These are phyloP conservation scores for Volucella bombylans DNA, from an alignment of 2,888 invertebrate genomes.

Conservation along the genomic window DNA sequence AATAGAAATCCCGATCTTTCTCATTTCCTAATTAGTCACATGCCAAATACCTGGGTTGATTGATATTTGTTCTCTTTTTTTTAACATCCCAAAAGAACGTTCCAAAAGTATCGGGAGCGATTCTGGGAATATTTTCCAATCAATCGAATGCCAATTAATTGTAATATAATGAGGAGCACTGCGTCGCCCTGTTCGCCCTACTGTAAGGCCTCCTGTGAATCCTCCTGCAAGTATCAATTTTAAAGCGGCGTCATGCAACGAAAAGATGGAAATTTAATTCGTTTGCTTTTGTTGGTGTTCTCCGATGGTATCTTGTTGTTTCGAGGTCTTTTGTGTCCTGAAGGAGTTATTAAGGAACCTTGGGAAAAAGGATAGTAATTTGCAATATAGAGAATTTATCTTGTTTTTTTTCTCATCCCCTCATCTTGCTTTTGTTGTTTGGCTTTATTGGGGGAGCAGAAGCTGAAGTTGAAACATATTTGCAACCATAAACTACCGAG, in stretches of 20 bases:
- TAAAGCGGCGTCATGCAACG: neutral
- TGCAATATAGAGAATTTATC: constrained; percentile 23
- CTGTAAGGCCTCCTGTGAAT: neutral
- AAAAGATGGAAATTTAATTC: constrained; percentile 36
- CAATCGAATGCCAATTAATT: constrained; percentile 9
- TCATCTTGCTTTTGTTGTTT: neutral
- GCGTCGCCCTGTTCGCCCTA: neutral
- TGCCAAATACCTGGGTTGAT: too few species aligned
- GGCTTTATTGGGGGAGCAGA: neutral
- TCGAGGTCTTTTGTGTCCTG: constrained; percentile 5
- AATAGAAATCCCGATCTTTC: neutral
- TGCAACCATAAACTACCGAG: neutral
- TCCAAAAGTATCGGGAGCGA: constrained; percentile 3
- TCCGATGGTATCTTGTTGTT: constrained; percentile 8
- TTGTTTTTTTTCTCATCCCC: neutral
- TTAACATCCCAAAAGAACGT: neutral
- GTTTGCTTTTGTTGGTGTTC: constrained; percentile 1
- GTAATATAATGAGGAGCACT: constrained; percentile 14
- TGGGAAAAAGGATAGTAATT: constrained; percentile 41
- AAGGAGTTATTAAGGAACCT: constrained; percentile 30
- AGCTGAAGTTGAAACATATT: neutral
- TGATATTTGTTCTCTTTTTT: constrained; percentile 11
- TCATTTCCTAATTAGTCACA: neutral
- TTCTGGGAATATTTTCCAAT: constrained; percentile 20
- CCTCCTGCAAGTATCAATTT: constrained; percentile 13